Evolutionary conservation across 2,888 invertebrate genomes (phyloP), one percentile per base, ranked within the genome.

Genomic region (Gymnocheta viridis): DNA sequence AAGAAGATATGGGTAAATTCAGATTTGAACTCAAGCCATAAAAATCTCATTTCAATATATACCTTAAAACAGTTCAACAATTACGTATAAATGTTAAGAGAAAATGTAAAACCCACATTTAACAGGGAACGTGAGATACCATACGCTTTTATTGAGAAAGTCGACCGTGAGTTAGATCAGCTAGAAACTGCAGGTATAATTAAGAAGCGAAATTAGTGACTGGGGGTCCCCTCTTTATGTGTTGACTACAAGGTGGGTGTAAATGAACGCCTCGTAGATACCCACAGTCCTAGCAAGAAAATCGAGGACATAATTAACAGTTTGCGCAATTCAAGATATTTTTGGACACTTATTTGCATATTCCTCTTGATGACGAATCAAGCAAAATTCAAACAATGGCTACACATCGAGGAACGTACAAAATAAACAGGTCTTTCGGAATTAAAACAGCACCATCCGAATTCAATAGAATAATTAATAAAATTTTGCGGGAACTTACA

Each of bases 321-420:
- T 19, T 27, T 58, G 0, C 4, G 35, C 5, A n/a, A 58, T 19
- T 32, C 17, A 0, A 35, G n/a, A 35, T 17, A 19, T 58, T 58
- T 35, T 35, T 58, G n/a, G 12, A 9, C 29, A 4, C 19, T 58
- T 78, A 85, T 54, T 47, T 78, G n/a, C 76, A 77, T 9, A n/a
- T 77, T 5, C 38, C 66, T 0, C 69, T 77, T 6, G 58, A 77
- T 38, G 58, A 77, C 2, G 5, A 1, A 4, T 67, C 67, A 32
- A 17, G n/a, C 4, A 38, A 56, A 22, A 66, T 76, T 32, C 56
- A 66, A 24, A 76, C 56, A 0, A 76, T 66, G 12, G 60, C 60
- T 3, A 78, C 77, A 1, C 79, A 83, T 32, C 22, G 22, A 22
- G 82, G 72, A 1, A 82, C 27, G 1, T 24, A 51, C 14, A 9